Evolutionary conservation across 1,140 invertebrate genomes (phyloP).

Genomic region (Lordiphosa mommai): DNA sequence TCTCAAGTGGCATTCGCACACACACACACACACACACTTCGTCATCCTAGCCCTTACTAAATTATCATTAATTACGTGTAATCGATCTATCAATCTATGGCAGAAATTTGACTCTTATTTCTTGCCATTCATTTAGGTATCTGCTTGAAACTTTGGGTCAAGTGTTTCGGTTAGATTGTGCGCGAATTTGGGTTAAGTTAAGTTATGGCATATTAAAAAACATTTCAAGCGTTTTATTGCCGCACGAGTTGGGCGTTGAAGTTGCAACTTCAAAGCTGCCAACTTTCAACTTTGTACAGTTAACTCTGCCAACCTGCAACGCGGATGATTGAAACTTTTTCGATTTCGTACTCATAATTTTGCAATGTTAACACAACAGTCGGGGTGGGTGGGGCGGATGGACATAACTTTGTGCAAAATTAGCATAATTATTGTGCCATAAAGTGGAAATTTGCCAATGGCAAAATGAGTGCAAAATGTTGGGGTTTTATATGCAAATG

Average conservation of each 20-base stretch:
- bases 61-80: constrained; percentile 60
- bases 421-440: constrained; percentile 73
- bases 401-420: constrained; percentile 59
- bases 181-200: constrained; percentile 56
- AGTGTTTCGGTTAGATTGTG: constrained; percentile 25
- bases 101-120: not conserved
- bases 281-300: constrained; percentile 29
- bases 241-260: constrained; percentile 31
- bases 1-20: constrained; percentile 32
- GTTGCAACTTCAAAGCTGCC: constrained; percentile 61
- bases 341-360: constrained; percentile 72
- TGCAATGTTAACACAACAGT: constrained; percentile 5
- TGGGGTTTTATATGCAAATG: not conserved
- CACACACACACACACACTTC: constrained; percentile 17
- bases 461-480: constrained; percentile 39
- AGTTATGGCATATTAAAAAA: constrained; percentile 62
- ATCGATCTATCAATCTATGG: constrained; percentile 59
- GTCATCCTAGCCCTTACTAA: constrained; percentile 8
- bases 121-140: not conserved
- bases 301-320: constrained; percentile 43
- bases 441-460: constrained; percentile 52
- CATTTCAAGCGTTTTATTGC: constrained; percentile 70
- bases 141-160: constrained; percentile 42
- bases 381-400: not conserved
- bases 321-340: constrained; percentile 71